These are phyloP conservation scores for Lynx canadensis DNA, from an alignment of 2,113 vertebrate species.

Conservation along the genomic window DNA sequence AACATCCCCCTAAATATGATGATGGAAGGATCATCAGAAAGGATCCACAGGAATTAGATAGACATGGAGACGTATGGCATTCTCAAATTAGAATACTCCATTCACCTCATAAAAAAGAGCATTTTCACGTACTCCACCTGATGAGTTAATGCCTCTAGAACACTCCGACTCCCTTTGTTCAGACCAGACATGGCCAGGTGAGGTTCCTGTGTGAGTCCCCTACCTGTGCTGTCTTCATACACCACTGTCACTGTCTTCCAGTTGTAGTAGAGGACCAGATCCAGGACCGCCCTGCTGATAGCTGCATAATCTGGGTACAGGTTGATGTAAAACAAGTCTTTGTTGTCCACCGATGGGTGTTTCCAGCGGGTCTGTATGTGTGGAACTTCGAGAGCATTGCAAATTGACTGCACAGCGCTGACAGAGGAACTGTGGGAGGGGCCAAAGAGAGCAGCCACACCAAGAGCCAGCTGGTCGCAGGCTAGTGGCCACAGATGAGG, in stretches of 20 bases:
- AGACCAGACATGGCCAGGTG: background rate
- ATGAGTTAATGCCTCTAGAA: background rate
- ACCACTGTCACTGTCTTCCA: slow-evolving; percentile 97
- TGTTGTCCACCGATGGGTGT: slow-evolving; percentile 95
- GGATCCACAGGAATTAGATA: background rate
- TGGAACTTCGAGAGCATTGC: slow-evolving; percentile 98
- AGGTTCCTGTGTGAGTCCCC: slow-evolving; percentile 29
- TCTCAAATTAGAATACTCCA: background rate
- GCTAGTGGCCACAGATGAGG: slow-evolving; percentile 81
- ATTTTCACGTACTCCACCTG: background rate
- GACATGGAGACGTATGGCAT: background rate
- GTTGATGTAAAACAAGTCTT: slow-evolving; percentile 97
- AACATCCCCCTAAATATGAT: background rate
- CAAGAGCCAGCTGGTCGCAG: slow-evolving; percentile 97
- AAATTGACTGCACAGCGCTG: slow-evolving; percentile 98
- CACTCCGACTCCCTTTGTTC: background rate
- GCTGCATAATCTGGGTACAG: slow-evolving; percentile 96
- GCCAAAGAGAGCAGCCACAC: slow-evolving; percentile 96
- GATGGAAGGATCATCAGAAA: background rate
- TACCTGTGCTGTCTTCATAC: slow-evolving; percentile 98
- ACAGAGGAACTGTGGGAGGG: slow-evolving; percentile 97
- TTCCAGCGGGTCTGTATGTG: slow-evolving; percentile 99
- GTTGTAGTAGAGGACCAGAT: slow-evolving; percentile 96
- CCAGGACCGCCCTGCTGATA: slow-evolving; percentile 95
- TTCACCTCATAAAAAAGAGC: background rate